Evolutionary conservation across 2,888 invertebrate genomes (phyloP), one percentile per base, ranked within the genome.

Genomic region (Neocrepidodera transversa): DNA sequence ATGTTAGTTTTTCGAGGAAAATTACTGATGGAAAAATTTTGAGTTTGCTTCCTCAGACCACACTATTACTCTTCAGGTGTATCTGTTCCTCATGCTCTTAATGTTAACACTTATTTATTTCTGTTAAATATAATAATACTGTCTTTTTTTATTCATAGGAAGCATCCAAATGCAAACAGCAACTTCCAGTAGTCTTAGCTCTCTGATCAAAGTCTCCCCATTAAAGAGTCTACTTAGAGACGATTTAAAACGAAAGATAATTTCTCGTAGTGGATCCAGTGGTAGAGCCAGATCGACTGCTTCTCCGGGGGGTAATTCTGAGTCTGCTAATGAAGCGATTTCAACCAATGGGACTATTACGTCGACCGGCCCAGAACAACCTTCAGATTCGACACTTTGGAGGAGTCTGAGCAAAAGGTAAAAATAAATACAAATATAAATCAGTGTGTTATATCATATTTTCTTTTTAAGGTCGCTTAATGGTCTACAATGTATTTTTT

Each of bases 181-280:
- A 53, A 85, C 86, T 36, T 89, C 89, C 55, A 88, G 87, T 69
- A 88, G 86, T 38, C 38, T 52, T 16, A 60, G 91, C 66, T 90
- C 91, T 55, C 79, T 92, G 71, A 92, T 92, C 74, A 92, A 92
- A 82, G 87, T 87, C 67, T 93, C 93, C 53, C 93, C 93, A 63
- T 81, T 93, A 67, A 93, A 93, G 79, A 92, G 92, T 69, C 81
- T 93, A 65, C 82, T 93, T 64, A 85, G 93, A 49, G 93, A 93
- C 77, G 93, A 93, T 80, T 82, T 93, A 70, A 91, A 92, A 76
- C 84, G 92, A 63, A 88, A 92, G 77, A 88, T 92, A 71, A 87
- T 89, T 61, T 89, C 88, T 36, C 82, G 89, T 71, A 88, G 87
- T 63, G 70, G 74, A 62, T 64, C 81, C 78, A 82, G 80, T 7